Percentiles rank a stretch among this genome's conserved stretches.
phyloP scores from a whole-genome alignment of 2,113 vertebrate species.

The Emydocephalus ijimae region DNA sequence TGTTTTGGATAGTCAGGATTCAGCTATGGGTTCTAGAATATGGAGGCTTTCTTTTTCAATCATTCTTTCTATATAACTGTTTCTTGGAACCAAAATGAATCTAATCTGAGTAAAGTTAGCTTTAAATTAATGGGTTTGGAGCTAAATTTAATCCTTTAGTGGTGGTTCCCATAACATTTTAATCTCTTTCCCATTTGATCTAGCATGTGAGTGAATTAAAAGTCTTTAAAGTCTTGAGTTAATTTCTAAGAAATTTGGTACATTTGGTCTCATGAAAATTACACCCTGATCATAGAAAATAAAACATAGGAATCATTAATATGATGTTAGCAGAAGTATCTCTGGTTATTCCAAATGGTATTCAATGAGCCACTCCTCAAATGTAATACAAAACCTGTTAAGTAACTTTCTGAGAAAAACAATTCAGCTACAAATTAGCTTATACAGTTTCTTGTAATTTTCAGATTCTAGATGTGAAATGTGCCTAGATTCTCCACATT shows the following conservation, averaged over 20 bases:
- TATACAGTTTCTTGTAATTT: not conserved
- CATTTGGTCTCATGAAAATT: not conserved
- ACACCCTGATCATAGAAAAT: not conserved
- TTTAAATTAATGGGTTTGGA: not conserved
- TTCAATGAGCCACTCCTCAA: not conserved
- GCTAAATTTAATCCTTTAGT: not conserved
- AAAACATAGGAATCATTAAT: not conserved
- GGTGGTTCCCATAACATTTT: not conserved
- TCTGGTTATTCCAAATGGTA: not conserved
- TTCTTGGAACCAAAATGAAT: not conserved
- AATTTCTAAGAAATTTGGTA: not conserved
- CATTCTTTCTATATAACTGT: not conserved
- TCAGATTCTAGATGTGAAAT: slow-evolving; percentile 44
- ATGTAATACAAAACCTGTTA: not conserved
- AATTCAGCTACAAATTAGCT: not conserved
- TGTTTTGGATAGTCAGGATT: not conserved
- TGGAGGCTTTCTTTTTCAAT: not conserved
- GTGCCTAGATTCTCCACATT: not conserved
- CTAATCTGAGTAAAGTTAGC: not conserved
- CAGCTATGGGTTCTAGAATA: not conserved
- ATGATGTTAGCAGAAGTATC: not conserved
- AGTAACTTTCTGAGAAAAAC: not conserved
- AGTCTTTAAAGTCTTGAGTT: not conserved
- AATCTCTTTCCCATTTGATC: not conserved
- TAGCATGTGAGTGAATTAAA: not conserved